These are phyloP conservation scores for Margarornis squamiger DNA, from an alignment of 2,797 vertebrate species.

Conservation along the genomic window DNA sequence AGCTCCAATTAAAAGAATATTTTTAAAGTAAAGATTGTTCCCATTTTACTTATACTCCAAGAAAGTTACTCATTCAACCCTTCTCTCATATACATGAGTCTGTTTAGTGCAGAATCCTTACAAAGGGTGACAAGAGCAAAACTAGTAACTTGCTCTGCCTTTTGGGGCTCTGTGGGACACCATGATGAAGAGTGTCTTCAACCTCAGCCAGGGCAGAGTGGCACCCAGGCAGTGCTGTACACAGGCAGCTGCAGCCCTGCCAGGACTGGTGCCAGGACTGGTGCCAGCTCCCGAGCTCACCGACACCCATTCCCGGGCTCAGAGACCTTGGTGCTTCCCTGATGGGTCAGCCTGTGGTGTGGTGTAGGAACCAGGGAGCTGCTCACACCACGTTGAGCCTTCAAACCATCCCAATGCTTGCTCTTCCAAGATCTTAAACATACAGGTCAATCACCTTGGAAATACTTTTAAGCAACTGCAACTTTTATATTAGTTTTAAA, in stretches of 20 bases:
- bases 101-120: neutral
- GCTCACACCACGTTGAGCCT: neutral
- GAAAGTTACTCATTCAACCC: neutral
- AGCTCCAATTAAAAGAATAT: neutral
- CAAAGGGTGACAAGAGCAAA: neutral
- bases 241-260: neutral
- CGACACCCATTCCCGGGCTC: fast-evolving
- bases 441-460: neutral
- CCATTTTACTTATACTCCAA: neutral
- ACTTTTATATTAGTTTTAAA: neutral
- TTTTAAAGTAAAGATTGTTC: neutral
- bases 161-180: neutral
- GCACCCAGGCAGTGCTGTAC: neutral
- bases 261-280: neutral
- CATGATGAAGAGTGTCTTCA: neutral
- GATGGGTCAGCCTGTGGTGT: fast-evolving
- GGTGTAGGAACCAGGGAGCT: neutral
- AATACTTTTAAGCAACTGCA: neutral
- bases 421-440: neutral
- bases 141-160: neutral
- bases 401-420: neutral
- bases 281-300: fast-evolving
- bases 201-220: neutral
- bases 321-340: neutral
- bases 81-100: neutral